Percentiles rank a stretch among this genome's conserved stretches.
phyloP scores from a whole-genome alignment of 2,888 invertebrate species.

The Craniophora ligustri region DNA sequence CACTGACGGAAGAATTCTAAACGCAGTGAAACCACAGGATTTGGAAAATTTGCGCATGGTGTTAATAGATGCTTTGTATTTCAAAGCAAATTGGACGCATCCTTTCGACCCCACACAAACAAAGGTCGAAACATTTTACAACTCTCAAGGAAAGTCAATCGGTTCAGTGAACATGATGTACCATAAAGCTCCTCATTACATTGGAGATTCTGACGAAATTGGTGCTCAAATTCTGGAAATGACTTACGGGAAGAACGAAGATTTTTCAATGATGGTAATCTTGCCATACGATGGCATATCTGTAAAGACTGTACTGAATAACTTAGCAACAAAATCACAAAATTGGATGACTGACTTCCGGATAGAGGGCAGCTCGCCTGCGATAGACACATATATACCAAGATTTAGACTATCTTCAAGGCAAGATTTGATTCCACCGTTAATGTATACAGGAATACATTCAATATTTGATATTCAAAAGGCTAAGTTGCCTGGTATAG shows the following conservation, averaged over 20 bases:
- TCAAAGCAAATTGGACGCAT: conserved; percentile 92
- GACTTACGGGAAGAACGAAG: conserved; percentile 90
- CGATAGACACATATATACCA: conserved; percentile 89
- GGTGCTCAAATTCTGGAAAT: conserved; percentile 90
- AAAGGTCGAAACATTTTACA: conserved; percentile 86
- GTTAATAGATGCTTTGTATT: conserved; percentile 91
- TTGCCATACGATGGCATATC: conserved; percentile 89
- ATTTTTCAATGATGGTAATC: conserved; percentile 90
- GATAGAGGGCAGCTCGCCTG: conserved; percentile 75
- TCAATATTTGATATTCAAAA: conserved; percentile 89
- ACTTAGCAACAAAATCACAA: conserved; percentile 81
- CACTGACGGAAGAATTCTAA: conserved; percentile 91
- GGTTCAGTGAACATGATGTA: conserved; percentile 93
- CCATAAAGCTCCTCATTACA: conserved; percentile 88
- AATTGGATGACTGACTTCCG: conserved; percentile 85
- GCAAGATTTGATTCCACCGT: conserved; percentile 77
- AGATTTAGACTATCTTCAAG: conserved; percentile 87
- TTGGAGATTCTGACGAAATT: conserved; percentile 84
- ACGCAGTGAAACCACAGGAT: conserved; percentile 87
- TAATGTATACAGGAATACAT: conserved; percentile 89
- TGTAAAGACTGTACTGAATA: conserved; percentile 82
- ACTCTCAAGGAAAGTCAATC: conserved; percentile 85
- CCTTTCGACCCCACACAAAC: conserved; percentile 90
- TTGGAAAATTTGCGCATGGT: conserved; percentile 86
- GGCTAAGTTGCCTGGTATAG: conserved; percentile 90